Evolutionary conservation across 1,140 invertebrate genomes (phyloP), one percentile per base, ranked within the genome.

Genomic region (Cyclargus thomasi): DNA sequence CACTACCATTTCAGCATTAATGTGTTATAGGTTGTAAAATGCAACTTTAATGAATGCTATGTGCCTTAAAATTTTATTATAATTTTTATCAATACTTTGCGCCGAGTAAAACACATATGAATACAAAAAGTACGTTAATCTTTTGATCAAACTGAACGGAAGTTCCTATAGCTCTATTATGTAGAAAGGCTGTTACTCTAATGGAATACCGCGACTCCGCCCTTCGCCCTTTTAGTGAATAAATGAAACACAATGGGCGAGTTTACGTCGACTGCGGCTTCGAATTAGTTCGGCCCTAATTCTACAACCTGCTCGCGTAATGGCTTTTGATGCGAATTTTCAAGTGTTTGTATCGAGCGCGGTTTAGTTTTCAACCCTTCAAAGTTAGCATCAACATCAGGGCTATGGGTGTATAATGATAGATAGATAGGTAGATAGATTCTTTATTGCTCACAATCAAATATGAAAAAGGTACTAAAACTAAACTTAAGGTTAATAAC

Each of bases 171-270:
- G 18, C 53, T 35, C 29, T 16, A 59, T 59, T 55, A 18, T 17
- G 53, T 8, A 22, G 16, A 22, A 55, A 64, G 21, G 22, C 53
- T 66, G 53, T 59, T 35, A 14, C 8, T 36, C 18, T 18, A 66
- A 66, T 66, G 53, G 65, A 66, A 59, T 66, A 65, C 47, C 23
- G 53, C 53, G 53, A 35, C 72, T 69, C 71, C 47, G 20, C 70
- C 72, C 72, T 74, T 67, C 70, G 74, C 72, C 74, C 74, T 76
- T 76, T 76, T 74, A 76, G 72, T 70, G 70, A 69, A 74, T 72
- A 76, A 76, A 72, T 72, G 64, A 67, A 72, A 76, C 66, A 74
- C 70, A 76, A 76, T 76, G 62, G 74, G 70, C 53, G 72, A 76
- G 69, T 72, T 76, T 70, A 67, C 70, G 70, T 70, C 69, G 72